Evolutionary conservation across 2,888 invertebrate species (phyloP), one percentile per base, ranked within the genome.

Genomic region (Agonopterix alstromeriana): DNA sequence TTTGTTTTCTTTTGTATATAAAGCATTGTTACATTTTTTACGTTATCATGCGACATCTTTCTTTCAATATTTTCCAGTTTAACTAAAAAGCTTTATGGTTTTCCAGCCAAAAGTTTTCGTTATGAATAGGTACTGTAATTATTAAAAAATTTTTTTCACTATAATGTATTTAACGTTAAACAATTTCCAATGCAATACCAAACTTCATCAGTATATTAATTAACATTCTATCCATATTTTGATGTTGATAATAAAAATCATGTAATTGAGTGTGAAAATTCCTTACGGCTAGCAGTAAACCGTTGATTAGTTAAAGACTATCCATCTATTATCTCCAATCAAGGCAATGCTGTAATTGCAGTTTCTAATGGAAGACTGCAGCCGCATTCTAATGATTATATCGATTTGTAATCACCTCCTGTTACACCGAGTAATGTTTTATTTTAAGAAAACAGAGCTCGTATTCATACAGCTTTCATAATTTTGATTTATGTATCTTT

Each of bases 311-410:
- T 57, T 57, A 57, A 58, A 57, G 55, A 53, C 52, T 52, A 56
- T 61, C 58, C 54, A 53, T 56, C 59, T 57, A 66, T 69, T 69
- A 65, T 58, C 60, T 64, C 55, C 64, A 63, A 64, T 65, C 65
- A 56, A 60, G 59, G 53, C 61, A 61, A 61, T 61, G 46, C n/a
- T 38, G 53, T 60, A 60, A 60, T 62, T 60, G 57, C 53, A 56
- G 54, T 55, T 55, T 55, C 54, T 53, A 54, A 53, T 54, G 50
- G 50, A 53, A 51, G 53, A 55, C 51, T 56, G 54, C 53, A 52
- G 51, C 48, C 45, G 51, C 42, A 46, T 48, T 52, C 53, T 46
- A 35, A 11, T 10, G 40, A 43, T 42, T 45, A 48, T 42, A 48
- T 45, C 36, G 42, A 41, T 47, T 43, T 42, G 38, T 47, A 42